phyloP scores from a whole-genome alignment of 1,140 invertebrate genomes.

The Zaprionus vittiger region DNA sequence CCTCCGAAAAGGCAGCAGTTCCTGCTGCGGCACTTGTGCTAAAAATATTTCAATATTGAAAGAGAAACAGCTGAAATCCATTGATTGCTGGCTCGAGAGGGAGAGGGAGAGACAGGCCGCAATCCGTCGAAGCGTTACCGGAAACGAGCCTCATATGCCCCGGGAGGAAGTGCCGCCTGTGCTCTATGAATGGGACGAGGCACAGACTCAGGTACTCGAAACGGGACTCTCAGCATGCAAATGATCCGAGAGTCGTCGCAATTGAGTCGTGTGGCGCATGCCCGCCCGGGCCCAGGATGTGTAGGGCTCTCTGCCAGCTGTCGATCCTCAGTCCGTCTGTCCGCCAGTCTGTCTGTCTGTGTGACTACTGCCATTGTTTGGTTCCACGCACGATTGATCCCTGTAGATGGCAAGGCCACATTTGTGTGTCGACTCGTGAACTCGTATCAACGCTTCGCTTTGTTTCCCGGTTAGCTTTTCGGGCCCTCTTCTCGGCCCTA shows the following conservation, averaged over 20 bases:
- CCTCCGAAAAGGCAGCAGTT: constrained; percentile 5
- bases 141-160: constrained; percentile 53
- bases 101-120: constrained; percentile 20
- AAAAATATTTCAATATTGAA: constrained; percentile 54
- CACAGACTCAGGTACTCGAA: constrained; percentile 32
- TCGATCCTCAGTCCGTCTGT: constrained; percentile 18
- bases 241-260: constrained; percentile 32
- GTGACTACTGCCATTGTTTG: constrained; percentile 5
- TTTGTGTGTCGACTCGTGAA: constrained; percentile 10
- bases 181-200: constrained; percentile 22
- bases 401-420: constrained; percentile 2
- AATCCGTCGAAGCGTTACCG: constrained; percentile 40
- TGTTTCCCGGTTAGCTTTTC: background rate
- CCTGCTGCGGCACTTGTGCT: constrained; percentile 49
- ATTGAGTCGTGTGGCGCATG: constrained; percentile 53
- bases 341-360: background rate
- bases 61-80: constrained; percentile 54
- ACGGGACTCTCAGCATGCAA: constrained; percentile 49
- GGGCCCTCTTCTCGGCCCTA: constrained; percentile 4
- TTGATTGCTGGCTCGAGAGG: constrained; percentile 11
- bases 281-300: background rate
- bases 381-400: constrained; percentile 40
- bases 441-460: background rate
- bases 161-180: constrained; percentile 32
- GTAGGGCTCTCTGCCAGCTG: constrained; percentile 32